These are phyloP conservation scores for Diloba caeruleocephala DNA, from an alignment of 2,888 invertebrate genomes.

Conservation along the genomic window DNA sequence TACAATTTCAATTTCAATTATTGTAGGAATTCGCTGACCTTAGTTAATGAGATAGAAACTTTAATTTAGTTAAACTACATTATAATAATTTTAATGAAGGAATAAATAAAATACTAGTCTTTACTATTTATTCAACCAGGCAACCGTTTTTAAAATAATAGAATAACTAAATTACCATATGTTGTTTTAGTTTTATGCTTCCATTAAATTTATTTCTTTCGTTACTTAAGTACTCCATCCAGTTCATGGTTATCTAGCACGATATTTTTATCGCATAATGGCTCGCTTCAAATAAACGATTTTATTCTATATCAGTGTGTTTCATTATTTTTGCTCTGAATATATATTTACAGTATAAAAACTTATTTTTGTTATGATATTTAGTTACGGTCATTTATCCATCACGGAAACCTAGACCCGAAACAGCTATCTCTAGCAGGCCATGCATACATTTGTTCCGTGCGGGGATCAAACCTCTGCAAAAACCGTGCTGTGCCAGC, in stretches of 20 bases:
- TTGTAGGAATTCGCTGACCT: no score
- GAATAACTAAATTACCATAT: slow-evolving; percentile 31
- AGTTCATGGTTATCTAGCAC: slow-evolving; percentile 18
- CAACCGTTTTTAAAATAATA: slow-evolving; percentile 24
- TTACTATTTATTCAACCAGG: slow-evolving; percentile 40
- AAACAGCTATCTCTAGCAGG: no score
- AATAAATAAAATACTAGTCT: slow-evolving; percentile 46
- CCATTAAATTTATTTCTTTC: slow-evolving; percentile 34
- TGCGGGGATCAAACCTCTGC: no score
- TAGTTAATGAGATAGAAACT: not conserved
- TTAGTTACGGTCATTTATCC: no score
- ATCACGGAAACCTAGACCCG: no score
- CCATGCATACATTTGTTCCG: no score
- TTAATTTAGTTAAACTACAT: no score
- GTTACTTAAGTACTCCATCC: slow-evolving; percentile 16
- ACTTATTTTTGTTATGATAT: no score
- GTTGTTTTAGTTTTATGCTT: slow-evolving; percentile 42
- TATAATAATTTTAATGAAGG: slow-evolving; percentile 15
- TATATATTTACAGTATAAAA: slow-evolving; percentile 11
- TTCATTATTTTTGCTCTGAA: slow-evolving; percentile 21
- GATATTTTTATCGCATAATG: slow-evolving; percentile 27
- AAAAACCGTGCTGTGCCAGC: no score
- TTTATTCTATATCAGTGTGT: slow-evolving; percentile 15
- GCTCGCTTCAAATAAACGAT: slow-evolving; percentile 31
- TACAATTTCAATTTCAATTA: no score